Percentiles rank a stretch among this genome's conserved stretches.
These are phyloP conservation scores for Aplysina aerophoba DNA, from an alignment of 37 sponge, comb jelly and placozoan species.

Conservation along the genomic window DNA sequence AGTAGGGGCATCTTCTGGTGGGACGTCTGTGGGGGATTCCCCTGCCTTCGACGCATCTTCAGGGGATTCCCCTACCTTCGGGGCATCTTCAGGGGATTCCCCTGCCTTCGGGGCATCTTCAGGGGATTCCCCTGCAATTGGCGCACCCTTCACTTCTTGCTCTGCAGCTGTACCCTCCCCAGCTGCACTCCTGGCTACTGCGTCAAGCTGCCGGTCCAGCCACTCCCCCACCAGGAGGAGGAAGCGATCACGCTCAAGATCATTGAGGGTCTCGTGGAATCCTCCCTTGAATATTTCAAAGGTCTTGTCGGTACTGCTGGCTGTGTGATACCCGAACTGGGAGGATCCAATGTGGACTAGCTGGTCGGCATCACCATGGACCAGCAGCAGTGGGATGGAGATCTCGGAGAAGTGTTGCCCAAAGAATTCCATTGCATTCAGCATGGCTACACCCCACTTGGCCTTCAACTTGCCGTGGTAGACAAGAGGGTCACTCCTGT, in stretches of 20 bases:
- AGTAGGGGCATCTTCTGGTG: neutral
- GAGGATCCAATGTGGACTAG: constrained; percentile 66
- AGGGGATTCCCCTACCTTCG: too few species aligned
- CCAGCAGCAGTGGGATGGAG: constrained; percentile 45
- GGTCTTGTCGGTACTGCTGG: constrained; percentile 49
- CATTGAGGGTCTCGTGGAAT: constrained; percentile 67
- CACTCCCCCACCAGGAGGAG: constrained; percentile 50
- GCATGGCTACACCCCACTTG: constrained; percentile 41
- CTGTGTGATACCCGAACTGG: constrained; percentile 35
- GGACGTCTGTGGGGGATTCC: too few species aligned
- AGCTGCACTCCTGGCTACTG: too few species aligned
- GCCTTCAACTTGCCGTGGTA: constrained; percentile 59
- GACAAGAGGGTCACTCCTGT: constrained; percentile 58
- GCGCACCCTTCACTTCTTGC: too few species aligned
- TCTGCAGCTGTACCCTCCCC: too few species aligned
- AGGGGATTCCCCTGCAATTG: too few species aligned
- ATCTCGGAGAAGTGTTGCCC: constrained; percentile 20
- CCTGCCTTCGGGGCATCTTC: too few species aligned
- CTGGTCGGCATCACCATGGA: constrained; percentile 64
- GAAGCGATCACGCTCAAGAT: constrained; percentile 61
- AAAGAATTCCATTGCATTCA: constrained; percentile 2
- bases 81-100: too few species aligned
- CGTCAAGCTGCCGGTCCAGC: constrained; percentile 26
- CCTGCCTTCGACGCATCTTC: neutral
- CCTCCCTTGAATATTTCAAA: constrained; percentile 64